phyloP scores from a whole-genome alignment of 2,113 vertebrate species.

The Agapornis roseicollis region DNA sequence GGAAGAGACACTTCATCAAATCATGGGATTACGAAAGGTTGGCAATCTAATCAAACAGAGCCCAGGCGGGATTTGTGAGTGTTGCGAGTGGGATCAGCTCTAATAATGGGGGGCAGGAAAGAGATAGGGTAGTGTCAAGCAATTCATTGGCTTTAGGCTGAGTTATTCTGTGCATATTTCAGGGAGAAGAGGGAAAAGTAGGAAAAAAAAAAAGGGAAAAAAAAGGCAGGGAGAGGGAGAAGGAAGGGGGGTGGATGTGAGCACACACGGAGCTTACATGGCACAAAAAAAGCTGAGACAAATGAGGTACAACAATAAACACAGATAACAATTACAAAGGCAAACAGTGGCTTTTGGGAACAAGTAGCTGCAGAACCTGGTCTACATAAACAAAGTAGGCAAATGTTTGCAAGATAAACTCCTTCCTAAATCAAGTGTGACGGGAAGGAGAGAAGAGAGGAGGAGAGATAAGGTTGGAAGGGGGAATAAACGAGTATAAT shows the following conservation, averaged over 20 bases:
- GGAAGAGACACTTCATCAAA: slow-evolving; percentile 89
- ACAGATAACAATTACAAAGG: slow-evolving; percentile 81
- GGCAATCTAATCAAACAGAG: slow-evolving; percentile 95
- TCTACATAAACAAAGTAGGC: slow-evolving; percentile 79
- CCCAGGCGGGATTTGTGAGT: slow-evolving; percentile 89
- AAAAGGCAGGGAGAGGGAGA: background rate
- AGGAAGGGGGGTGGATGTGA: slow-evolving; percentile 24
- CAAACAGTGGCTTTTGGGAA: slow-evolving; percentile 74
- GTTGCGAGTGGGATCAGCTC: slow-evolving; percentile 80
- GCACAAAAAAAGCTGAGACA: slow-evolving; percentile 70
- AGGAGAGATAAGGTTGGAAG: slow-evolving; percentile 74
- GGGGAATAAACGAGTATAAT: slow-evolving; percentile 63
- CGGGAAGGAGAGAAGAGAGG: slow-evolving; percentile 76
- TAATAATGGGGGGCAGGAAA: slow-evolving; percentile 84
- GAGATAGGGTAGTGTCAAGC: slow-evolving; percentile 79
- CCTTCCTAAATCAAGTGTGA: slow-evolving; percentile 81
- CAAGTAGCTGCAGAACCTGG: slow-evolving; percentile 71
- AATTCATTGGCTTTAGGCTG: slow-evolving; percentile 76
- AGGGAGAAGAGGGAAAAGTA: slow-evolving; percentile 9
- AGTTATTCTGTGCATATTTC: slow-evolving; percentile 64
- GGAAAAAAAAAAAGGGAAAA: background rate
- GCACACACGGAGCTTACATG: slow-evolving; percentile 71
- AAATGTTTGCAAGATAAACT: slow-evolving; percentile 81
- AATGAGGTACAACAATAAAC: slow-evolving; percentile 71
- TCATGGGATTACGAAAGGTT: slow-evolving; percentile 92